Evolutionary conservation across 2,888 invertebrate genomes (phyloP).

Genomic region (Herminia tarsipennalis): DNA sequence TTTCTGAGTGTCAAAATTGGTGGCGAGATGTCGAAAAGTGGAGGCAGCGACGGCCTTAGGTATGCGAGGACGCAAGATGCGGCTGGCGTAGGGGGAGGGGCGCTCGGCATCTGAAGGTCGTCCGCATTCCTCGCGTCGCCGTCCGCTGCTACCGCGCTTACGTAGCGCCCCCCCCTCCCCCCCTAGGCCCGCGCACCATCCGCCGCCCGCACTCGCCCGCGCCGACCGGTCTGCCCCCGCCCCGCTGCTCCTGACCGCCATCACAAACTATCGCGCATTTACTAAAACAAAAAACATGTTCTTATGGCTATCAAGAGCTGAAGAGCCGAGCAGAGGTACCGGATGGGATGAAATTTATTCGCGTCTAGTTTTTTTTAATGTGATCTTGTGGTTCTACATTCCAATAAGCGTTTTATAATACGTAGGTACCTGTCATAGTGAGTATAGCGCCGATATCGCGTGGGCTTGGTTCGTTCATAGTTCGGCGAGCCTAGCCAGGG

Average conservation of each 20-base stretch:
- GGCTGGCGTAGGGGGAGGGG: slow-evolving; percentile 81
- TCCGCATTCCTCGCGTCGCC: slow-evolving; percentile 85
- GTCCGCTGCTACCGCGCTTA: slow-evolving; percentile 86
- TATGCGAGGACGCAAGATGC: slow-evolving; percentile 85
- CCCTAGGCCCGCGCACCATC: slow-evolving; percentile 45
- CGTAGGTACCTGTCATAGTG: slow-evolving; percentile 28
- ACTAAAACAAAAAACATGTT: slow-evolving; percentile 84
- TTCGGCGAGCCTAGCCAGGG: background rate
- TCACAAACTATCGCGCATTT: slow-evolving; percentile 82
- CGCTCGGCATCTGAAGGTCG: slow-evolving; percentile 85
- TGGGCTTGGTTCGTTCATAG: slow-evolving; percentile 16
- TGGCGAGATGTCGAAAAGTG: slow-evolving; percentile 80
- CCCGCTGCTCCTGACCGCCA: slow-evolving; percentile 69
- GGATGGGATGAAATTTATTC: slow-evolving; percentile 84
- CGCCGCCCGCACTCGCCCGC: slow-evolving; percentile 55
- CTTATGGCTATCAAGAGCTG: slow-evolving; percentile 80
- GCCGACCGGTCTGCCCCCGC: slow-evolving; percentile 71
- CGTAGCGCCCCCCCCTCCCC: slow-evolving; percentile 75
- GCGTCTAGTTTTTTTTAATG: slow-evolving; percentile 78
- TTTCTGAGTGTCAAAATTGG: slow-evolving; percentile 79
- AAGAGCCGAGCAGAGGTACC: slow-evolving; percentile 78
- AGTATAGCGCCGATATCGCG: slow-evolving; percentile 19
- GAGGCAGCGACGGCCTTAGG: slow-evolving; percentile 80
- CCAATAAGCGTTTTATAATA: slow-evolving; percentile 67
- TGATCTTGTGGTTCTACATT: slow-evolving; percentile 75